These are phyloP conservation scores for Monochamus alternatus DNA, from an alignment of 2,888 invertebrate species.

Conservation along the genomic window DNA sequence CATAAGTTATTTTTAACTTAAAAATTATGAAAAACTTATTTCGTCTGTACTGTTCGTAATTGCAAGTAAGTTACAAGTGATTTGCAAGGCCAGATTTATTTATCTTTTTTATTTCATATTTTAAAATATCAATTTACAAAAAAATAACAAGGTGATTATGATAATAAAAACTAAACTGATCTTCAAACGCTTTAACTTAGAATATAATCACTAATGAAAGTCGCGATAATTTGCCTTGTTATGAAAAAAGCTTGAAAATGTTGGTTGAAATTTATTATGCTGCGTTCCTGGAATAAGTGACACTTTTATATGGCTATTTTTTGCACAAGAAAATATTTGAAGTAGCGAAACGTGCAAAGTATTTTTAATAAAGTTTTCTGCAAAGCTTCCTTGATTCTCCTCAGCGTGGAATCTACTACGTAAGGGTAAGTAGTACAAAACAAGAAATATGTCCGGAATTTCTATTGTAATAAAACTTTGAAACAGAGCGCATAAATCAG, in stretches of 20 bases:
- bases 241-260: background rate
- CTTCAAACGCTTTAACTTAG: too few relatives aligned
- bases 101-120: too few relatives aligned
- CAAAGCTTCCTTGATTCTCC: background rate
- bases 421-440: slow-evolving; percentile 13
- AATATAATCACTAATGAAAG: too few relatives aligned
- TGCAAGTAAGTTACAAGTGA: too few relatives aligned
- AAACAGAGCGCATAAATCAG: slow-evolving; percentile 15
- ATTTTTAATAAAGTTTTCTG: slow-evolving; percentile 15
- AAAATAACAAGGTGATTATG: too few relatives aligned
- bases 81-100: too few relatives aligned
- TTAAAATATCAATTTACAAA: too few relatives aligned
- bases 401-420: background rate
- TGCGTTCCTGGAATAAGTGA: background rate
- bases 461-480: slow-evolving; percentile 18
- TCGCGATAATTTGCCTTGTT: background rate
- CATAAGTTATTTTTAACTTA: too few relatives aligned
- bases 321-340: slow-evolving; percentile 3
- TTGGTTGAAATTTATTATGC: background rate
- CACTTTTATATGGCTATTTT: background rate
- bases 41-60: too few relatives aligned
- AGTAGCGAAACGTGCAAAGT: background rate
- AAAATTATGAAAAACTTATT: too few relatives aligned
- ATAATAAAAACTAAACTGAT: too few relatives aligned
- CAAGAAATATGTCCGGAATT: slow-evolving; percentile 15